These are phyloP conservation scores for Xiphophorus maculatus DNA, from an alignment of 2,113 vertebrate species.

Conservation along the genomic window DNA sequence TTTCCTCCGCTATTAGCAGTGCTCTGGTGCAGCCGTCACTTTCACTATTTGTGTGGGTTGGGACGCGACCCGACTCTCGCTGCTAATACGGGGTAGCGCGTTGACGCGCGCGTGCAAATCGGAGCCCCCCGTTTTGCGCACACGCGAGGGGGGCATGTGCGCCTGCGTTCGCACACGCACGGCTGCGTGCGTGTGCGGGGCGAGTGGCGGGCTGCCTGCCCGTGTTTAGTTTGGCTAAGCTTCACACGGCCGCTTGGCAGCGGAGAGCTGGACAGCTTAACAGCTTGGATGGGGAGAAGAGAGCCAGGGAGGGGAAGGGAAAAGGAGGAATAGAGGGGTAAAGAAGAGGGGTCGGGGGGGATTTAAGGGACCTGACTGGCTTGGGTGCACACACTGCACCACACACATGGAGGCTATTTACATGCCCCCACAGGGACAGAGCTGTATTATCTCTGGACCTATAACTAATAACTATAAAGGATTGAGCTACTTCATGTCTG, in stretches of 20 bases:
- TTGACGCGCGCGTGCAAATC: slow-evolving; percentile 1
- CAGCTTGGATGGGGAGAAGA: slow-evolving; percentile 78
- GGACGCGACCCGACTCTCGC: slow-evolving; percentile 63
- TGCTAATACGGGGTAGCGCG: slow-evolving; percentile 5
- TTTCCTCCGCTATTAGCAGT: slow-evolving; percentile 70
- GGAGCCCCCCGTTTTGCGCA: not conserved
- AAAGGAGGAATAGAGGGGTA: slow-evolving; percentile 48
- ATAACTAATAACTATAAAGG: slow-evolving; percentile 41
- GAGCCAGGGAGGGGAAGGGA: slow-evolving; percentile 70
- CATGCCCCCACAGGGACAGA: slow-evolving; percentile 45
- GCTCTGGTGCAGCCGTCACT: slow-evolving; percentile 64
- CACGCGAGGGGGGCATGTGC: slow-evolving; percentile 30
- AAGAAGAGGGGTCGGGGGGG: slow-evolving; percentile 60
- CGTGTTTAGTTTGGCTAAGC: slow-evolving; percentile 96
- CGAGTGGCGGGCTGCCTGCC: slow-evolving; percentile 88
- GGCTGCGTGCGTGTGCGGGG: slow-evolving; percentile 65
- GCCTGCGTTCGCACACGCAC: slow-evolving; percentile 14
- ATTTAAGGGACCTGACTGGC: slow-evolving; percentile 61
- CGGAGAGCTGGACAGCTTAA: slow-evolving; percentile 86
- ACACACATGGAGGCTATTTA: slow-evolving; percentile 53
- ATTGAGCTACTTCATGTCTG: slow-evolving; percentile 22
- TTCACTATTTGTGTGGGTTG: slow-evolving; percentile 58
- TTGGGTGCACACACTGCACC: slow-evolving; percentile 43
- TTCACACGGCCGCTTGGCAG: slow-evolving; percentile 92
- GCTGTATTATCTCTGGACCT: slow-evolving; percentile 54